These are phyloP conservation scores for Lasaia peninsularis DNA, from an alignment of 1,140 invertebrate species.

Conservation along the genomic window DNA sequence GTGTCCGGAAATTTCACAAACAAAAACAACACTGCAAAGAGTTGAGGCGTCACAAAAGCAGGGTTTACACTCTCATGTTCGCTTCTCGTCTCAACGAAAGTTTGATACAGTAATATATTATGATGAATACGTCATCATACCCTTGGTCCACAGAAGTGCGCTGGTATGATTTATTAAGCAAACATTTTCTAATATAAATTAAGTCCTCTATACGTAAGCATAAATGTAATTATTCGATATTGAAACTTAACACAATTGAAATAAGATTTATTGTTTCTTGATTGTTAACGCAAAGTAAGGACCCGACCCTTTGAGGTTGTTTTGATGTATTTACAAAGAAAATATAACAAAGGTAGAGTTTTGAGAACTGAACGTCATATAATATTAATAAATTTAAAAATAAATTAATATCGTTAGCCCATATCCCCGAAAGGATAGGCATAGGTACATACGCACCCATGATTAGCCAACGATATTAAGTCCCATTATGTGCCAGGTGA, in stretches of 20 bases:
- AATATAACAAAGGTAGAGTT: neutral
- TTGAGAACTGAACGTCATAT: too few relatives aligned
- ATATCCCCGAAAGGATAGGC: too few relatives aligned
- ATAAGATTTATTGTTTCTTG: neutral
- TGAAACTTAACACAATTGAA: neutral
- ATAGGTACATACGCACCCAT: too few relatives aligned
- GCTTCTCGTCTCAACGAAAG: neutral
- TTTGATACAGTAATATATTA: constrained; percentile 2
- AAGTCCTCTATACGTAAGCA: neutral
- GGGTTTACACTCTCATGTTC: neutral
- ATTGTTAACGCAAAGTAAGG: neutral
- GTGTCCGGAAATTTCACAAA: neutral
- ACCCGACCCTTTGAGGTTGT: neutral
- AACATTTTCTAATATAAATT: constrained; percentile 5
- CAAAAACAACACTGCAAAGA: neutral
- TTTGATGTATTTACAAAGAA: constrained; percentile 5
- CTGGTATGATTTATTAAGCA: neutral
- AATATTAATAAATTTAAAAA: too few relatives aligned
- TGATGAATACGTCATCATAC: constrained; percentile 1
- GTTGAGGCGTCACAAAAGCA: neutral
- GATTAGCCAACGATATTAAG: too few relatives aligned
- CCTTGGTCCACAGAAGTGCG: neutral
- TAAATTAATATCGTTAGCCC: too few relatives aligned
- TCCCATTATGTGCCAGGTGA: too few relatives aligned
- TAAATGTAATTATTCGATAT: neutral